Evolutionary conservation across 2,113 vertebrate genomes (phyloP), one percentile per base, ranked within the genome.

Genomic region (Hypanus sabinus): DNA sequence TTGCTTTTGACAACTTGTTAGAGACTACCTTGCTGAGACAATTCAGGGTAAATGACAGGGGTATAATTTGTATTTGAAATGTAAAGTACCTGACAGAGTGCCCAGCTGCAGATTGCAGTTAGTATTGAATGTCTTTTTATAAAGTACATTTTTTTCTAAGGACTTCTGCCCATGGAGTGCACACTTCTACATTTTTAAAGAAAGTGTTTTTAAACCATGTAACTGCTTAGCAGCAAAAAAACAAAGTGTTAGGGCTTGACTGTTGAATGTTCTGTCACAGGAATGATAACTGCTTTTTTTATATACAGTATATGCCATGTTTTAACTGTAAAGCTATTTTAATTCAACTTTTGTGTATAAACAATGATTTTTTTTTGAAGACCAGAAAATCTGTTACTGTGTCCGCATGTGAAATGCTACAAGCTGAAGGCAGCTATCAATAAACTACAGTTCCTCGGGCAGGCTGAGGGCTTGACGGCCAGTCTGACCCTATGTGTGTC

Each of bases 251-350:
- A 10, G 70, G 91, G 22, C 70, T 93, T 93, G 38, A 93, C 91
- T 93, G 46, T 73, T 93, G 68, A 93, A 93, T 93, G 91, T 93
- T 93, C 70, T 93, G 68, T 75, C 70, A 75, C 91, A 30, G 91
- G 91, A 93, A 93, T 93, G 91, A 71, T 55, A 38, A 73, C 36
- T 93, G 68, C 38, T 93, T 93, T 93, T 85, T 93, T 93, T 92
- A 73, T 93, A 93, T 46, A 46, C 46, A 46, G 46, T 46, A 46
- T 93, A 73, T 93, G 91, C 91, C 71, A 93, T 93, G 70, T 38
- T 93, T 93, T 93, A 73, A 93, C 22, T 71, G 91, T 93, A 93
- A 93, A 93, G 70, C 68, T 93, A 93, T 16, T 93, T 36, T 14
- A 12, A 55, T 16, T 93, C 60, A 90, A 90, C 60, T 33, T 62